Evolutionary conservation across 1,140 invertebrate genomes (phyloP).

Genomic region (Drosophila bocqueti): DNA sequence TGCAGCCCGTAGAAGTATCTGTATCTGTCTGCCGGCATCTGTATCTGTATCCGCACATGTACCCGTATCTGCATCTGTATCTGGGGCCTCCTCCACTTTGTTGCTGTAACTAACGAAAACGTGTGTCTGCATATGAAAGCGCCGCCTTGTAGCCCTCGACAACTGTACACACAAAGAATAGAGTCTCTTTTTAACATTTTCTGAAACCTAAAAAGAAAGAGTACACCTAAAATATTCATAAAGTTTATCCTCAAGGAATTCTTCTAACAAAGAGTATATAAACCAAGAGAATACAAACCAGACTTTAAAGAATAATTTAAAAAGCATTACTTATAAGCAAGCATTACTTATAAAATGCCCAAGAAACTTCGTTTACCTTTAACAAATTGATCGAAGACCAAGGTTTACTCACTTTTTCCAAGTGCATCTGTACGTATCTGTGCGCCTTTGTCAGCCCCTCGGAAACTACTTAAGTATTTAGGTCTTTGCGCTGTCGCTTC

Average conservation of each 20-base stretch:
- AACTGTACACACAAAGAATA: background rate
- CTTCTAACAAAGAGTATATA: background rate
- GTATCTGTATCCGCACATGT: slow-evolving; percentile 32
- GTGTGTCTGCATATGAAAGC: slow-evolving; percentile 76
- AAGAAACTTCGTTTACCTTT: background rate
- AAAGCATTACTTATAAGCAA: no score
- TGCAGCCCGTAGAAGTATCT: slow-evolving; percentile 23
- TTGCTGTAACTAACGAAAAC: slow-evolving; percentile 73
- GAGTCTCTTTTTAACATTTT: background rate
- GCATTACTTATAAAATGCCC: background rate
- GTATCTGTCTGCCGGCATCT: slow-evolving; percentile 37
- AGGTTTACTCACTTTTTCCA: background rate
- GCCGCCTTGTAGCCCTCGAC: slow-evolving; percentile 51
- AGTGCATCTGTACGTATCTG: slow-evolving; percentile 16
- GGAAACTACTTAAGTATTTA: slow-evolving; percentile 84
- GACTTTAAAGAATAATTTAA: background rate
- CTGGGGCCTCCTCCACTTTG: slow-evolving; percentile 59
- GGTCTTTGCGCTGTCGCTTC: slow-evolving; percentile 80
- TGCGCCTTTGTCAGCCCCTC: slow-evolving; percentile 66
- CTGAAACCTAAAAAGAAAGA: background rate
- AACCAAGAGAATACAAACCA: no score
- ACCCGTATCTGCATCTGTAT: slow-evolving; percentile 55
- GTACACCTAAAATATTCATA: background rate
- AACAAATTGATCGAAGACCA: background rate
- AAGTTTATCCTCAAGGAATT: background rate